These are phyloP conservation scores for Habroteleia sp. DNA, from an alignment of 2,888 invertebrate genomes.

Conservation along the genomic window DNA sequence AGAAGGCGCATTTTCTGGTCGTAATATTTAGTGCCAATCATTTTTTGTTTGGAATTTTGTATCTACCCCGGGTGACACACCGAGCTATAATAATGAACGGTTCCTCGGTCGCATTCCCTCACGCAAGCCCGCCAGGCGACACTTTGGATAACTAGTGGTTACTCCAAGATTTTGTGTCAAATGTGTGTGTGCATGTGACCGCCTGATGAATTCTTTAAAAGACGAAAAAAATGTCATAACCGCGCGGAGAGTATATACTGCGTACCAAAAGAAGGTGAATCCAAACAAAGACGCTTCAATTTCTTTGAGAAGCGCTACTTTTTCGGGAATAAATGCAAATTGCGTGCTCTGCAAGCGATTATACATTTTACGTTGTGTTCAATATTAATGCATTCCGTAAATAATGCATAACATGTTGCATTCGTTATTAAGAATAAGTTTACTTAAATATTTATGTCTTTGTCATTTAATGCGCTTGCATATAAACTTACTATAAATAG, in stretches of 20 bases:
- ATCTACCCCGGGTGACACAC: slow-evolving; percentile 78
- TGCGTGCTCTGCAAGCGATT: slow-evolving; percentile 37
- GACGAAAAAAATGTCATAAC: slow-evolving; percentile 28
- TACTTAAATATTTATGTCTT: slow-evolving; percentile 3
- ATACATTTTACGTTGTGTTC: slow-evolving; percentile 41
- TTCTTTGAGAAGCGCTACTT: slow-evolving; percentile 55
- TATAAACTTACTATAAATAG: too few species aligned
- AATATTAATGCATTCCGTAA: slow-evolving; percentile 41
- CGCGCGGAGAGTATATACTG: slow-evolving; percentile 16
- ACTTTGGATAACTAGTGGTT: slow-evolving; percentile 79
- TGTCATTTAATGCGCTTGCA: too few species aligned
- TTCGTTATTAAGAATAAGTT: slow-evolving; percentile 31
- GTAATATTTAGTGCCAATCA: slow-evolving; percentile 37
- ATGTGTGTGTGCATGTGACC: too few species aligned
- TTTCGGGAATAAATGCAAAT: slow-evolving; percentile 55
- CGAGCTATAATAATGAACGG: slow-evolving; percentile 73
- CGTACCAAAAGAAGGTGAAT: slow-evolving; percentile 52
- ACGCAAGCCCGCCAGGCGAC: slow-evolving; percentile 80
- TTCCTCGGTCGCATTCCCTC: slow-evolving; percentile 76
- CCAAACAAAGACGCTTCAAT: slow-evolving; percentile 52
- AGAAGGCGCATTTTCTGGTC: slow-evolving; percentile 12
- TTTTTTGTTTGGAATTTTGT: slow-evolving; percentile 70
- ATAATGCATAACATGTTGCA: slow-evolving; percentile 3
- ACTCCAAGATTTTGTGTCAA: slow-evolving; percentile 62
- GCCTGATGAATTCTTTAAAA: slow-evolving; percentile 50